Conservation (phyloP, 1,140 invertebrate species). For the Pissodes strobi region DNA sequence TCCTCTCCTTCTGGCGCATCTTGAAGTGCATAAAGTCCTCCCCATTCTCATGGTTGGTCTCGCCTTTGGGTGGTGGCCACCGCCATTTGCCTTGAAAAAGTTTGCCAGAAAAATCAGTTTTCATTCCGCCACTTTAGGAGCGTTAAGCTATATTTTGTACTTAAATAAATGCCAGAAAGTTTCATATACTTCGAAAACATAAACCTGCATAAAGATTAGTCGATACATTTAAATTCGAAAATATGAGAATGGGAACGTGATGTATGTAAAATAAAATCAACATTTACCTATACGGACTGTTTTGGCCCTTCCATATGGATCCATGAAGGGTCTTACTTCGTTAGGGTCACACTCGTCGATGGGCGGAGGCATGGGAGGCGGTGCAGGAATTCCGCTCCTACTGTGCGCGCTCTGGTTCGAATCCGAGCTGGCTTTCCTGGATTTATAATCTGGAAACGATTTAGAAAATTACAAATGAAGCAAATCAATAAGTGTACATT, state of each 20-base stretch:
- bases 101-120: not conserved
- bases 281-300: constrained; percentile 84
- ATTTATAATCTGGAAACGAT: constrained; percentile 54
- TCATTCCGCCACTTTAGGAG: no score
- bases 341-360: constrained; percentile 77
- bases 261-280: not conserved
- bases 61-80: constrained; percentile 91
- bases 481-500: not conserved
- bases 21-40: constrained; percentile 87
- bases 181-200: no score
- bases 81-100: constrained; percentile 86
- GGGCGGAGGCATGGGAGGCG: constrained; percentile 83
- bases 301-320: constrained; percentile 90
- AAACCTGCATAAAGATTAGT: no score
- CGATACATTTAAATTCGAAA: no score
- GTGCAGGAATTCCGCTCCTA: constrained; percentile 69
- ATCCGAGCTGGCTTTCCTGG: constrained; percentile 65
- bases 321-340: constrained; percentile 79
- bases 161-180: no score
- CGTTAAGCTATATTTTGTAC: no score
- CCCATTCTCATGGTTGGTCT: constrained; percentile 67
- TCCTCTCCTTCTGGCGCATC: constrained; percentile 79
- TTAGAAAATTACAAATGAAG: not conserved
- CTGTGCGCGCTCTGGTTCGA: constrained; percentile 59
- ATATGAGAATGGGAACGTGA: no score